A percentile compares a stretch with the other conserved stretches of the same genome.
These are phyloP conservation scores for Cerastis leucographa DNA, from an alignment of 2,888 invertebrate genomes.

Conservation along the genomic window DNA sequence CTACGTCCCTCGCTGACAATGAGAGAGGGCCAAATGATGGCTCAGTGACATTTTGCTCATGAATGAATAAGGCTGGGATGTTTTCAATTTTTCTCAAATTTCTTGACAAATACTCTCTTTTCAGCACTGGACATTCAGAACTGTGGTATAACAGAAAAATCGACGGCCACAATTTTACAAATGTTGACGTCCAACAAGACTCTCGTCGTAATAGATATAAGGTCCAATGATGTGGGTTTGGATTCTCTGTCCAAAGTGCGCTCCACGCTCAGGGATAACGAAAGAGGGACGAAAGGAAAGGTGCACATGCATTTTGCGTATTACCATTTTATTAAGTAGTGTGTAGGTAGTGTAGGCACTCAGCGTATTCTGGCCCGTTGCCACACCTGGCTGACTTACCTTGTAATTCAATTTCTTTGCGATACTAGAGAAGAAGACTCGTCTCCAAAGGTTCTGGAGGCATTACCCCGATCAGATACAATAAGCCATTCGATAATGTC, in stretches of 20 bases:
- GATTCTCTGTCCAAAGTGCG: slow-evolving; percentile 87
- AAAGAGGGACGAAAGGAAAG: slow-evolving; percentile 87
- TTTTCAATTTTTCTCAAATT: neutral
- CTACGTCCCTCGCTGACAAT: neutral
- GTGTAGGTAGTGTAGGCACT: neutral
- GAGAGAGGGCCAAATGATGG: neutral
- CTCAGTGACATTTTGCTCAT: neutral
- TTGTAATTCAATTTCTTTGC: neutral
- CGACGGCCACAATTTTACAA: slow-evolving; percentile 90
- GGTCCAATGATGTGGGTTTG: slow-evolving; percentile 90
- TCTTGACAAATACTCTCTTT: slow-evolving; percentile 7
- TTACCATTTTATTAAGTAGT: neutral
- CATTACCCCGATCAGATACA: neutral
- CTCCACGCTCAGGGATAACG: slow-evolving; percentile 85
- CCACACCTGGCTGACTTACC: neutral
- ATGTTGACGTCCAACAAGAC: slow-evolving; percentile 92
- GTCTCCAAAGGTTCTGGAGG: neutral
- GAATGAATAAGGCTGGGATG: neutral
- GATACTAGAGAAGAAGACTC: neutral
- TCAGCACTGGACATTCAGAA: slow-evolving; percentile 93
- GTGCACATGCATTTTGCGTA: slow-evolving; percentile 55
- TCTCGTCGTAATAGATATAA: slow-evolving; percentile 92
- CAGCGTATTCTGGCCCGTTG: too few species aligned
- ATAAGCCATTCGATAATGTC: neutral
- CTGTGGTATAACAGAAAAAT: slow-evolving; percentile 93